Base-by-base conservation (phyloP, 2,888 invertebrate species). In the Drosophila prostipennis region DNA sequence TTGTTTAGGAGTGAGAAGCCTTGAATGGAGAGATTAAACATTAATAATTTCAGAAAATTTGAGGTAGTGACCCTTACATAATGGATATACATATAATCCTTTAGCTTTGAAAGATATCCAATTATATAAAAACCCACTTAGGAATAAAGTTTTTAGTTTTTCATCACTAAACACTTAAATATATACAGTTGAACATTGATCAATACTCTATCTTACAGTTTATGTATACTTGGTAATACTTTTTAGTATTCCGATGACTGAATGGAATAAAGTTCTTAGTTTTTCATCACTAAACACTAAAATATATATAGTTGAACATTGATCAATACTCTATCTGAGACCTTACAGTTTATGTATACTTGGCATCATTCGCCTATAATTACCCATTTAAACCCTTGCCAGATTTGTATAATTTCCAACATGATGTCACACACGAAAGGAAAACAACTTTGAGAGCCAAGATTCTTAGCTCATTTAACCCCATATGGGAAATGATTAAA, bases 381-480 rank as follows among this genome's bases (percentile, higher is more conserved):
- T 58, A 58, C 53, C 53, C 40, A 23, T 23, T 32, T 1, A 56
- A 46, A 56, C 32, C 45, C 10, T 39, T 48, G 40, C n/a, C 23
- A 53, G 42, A n/a, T 26, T 16, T 23, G 42, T 10, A 53, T 58
- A 42, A n/a, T 37, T 52, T n/a, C 23, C 32, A 19, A 39, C 32
- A 53, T 65, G 52, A 65, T 46, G 63, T 29, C 34, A 46, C 11
- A 19, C n/a, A n/a, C 39, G 23, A 61, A 39, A 26, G 26, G 39
- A 40, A 34, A 39, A 39, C 37, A 32, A 7, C 16, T 11, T 19
- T 16, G 19, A 36, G 23, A 39, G 45, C 34, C 45, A 46, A 40
- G 16, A 40, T 46, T 63, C 52, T 65, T 46, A 65, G 26, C 63
- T 63, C 65, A 65, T 36, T 63, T 34, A 45, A 39, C n/a, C 52